Evolutionary conservation across 2,888 invertebrate species (phyloP), one percentile per base, ranked within the genome.

Genomic region (Digitonthophagus gazella): DNA sequence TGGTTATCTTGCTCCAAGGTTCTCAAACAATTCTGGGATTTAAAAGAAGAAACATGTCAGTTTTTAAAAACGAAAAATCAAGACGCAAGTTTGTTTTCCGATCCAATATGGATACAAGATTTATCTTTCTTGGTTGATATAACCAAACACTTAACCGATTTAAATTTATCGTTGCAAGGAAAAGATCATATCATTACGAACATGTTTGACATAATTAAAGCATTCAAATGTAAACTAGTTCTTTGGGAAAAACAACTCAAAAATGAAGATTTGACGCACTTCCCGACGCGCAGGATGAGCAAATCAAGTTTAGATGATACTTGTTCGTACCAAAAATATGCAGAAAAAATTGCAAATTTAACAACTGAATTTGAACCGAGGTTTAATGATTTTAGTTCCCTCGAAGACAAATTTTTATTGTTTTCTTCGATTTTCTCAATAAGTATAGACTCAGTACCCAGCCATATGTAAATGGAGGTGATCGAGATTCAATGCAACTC

Each of bases 1-100:
- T 72, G 74, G 72, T 65, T 74, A 72, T 73, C 70, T 55, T 71
- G 70, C 64, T 73, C 72, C 67, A 73, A 75, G 69, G 66, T 75
- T 73, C 72, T 74, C 64, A 72, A 75, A 72, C 71, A 71, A 69
- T 73, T 73, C 66, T 72, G 72, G 71, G 58, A 72, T 66, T 73
- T 72, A 61, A 68, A 65, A 68, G 68, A 70, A 66, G 71, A 69
- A 69, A 61, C n/a, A n/a, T n/a, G n/a, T n/a, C n/a, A 65, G 56
- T 66, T 68, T 15, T 57, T 65, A 68, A 20, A 54, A 68, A 15
- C 15, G 1, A 22, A 55, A 64, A 57, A 11, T 22, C 22, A 63
- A n/a, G 15, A 2, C 2, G 19, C 28, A 15, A 15, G 44, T 44
- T 11, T 28, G 44, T 18, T 14, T 44, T 3, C 15, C 15, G 14